Evolutionary conservation across 37 sponge, comb jelly and placozoan species (phyloP).

Genomic region (Agelas oroides): DNA sequence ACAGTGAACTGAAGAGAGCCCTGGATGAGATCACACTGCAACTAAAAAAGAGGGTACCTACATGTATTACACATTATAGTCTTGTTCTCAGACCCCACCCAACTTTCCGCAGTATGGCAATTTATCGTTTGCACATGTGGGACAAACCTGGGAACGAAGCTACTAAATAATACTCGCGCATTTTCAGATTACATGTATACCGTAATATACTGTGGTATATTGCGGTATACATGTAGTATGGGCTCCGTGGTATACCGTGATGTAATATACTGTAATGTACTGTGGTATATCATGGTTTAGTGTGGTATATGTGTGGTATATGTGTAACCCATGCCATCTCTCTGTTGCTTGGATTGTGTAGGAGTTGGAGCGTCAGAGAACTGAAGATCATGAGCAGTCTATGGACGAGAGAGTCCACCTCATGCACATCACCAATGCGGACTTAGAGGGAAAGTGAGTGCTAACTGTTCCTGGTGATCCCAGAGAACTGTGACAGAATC

Average conservation of each 20-base stretch:
- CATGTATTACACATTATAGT: no score
- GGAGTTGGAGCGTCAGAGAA: slow-evolving; percentile 38
- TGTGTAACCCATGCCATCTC: not conserved
- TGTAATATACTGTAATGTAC: no score
- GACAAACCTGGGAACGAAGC: no score
- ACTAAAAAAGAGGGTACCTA: slow-evolving; percentile 60
- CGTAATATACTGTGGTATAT: no score
- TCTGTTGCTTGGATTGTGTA: not conserved
- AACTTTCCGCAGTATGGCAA: not conserved
- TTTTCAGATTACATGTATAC: no score
- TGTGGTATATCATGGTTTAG: no score
- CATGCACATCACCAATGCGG: slow-evolving; percentile 36
- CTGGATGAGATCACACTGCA: slow-evolving; percentile 56
- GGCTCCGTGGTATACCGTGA: no score
- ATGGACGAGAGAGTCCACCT: slow-evolving; percentile 51
- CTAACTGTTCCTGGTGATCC: not conserved
- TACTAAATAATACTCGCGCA: no score
- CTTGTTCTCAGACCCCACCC: no score
- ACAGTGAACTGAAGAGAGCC: slow-evolving; percentile 56
- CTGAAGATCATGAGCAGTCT: slow-evolving; percentile 22
- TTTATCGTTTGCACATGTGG: not conserved
- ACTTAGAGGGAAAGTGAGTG: slow-evolving; percentile 60
- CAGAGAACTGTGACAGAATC: slow-evolving; percentile 2
- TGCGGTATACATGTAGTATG: no score
- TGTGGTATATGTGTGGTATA: no score